Evolutionary conservation across 2,113 vertebrate genomes (phyloP), one percentile per base, ranked within the genome.

Genomic region (Tinamus guttatus): DNA sequence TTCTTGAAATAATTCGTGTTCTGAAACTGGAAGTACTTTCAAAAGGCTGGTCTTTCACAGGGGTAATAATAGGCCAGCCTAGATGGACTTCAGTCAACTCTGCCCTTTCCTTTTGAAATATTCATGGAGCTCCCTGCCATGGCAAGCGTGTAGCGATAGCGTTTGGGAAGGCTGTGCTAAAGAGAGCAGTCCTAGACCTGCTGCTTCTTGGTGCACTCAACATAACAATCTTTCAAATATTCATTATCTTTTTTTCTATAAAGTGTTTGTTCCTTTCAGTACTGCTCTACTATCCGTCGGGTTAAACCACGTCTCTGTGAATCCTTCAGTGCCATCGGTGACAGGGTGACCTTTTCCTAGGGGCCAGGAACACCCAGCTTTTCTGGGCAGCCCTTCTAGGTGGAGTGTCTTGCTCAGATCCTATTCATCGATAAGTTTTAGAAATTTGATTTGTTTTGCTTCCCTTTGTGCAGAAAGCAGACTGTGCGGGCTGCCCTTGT

Each of bases 91-190:
- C 75, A 64, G 45, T 93, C 75, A 91, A 51, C 85, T 83, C 76
- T 83, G 76, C 79, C 60, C 68, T 83, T 87, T 70, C 73, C 85
- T 96, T 47, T 71, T 96, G 82, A 96, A 96, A 97, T 97, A 97
- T 94, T 95, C 75, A 95, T 95, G 3, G 47, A 68, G 51, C 34
- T 91, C 49, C 93, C 71, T 78, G 14, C 64, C 5, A 14, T 28
- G 30, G 76, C 68, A 56, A 75, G 12, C 54, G 21, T 36, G 13
- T 77, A 68, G 63, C 34, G 34, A 67, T 83, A 77, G 95, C 89
- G 41, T 56, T 20, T 93, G 73, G 87, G 91, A 88, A 91, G 68
- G 17, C 47, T 34, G 63, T 0, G 0, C 56, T 83, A 20, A 78
- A 89, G 74, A 95, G 94, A 59, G 60, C 17, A 30, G 51, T 90